Base-by-base conservation (phyloP, 2,797 vertebrate genomes). In the Anas capensis region DNA sequence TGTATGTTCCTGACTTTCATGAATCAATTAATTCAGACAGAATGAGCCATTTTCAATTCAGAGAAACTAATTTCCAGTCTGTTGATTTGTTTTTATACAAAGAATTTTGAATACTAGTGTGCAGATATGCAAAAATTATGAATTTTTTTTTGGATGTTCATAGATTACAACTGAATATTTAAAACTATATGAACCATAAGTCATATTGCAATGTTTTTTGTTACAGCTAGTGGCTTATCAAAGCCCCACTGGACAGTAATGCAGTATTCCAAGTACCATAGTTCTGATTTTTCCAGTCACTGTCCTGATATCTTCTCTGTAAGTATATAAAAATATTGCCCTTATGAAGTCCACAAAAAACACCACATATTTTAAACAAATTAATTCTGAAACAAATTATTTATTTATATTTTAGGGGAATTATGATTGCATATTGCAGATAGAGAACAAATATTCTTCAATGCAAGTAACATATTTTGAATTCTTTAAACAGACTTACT, bases 271-370 rank as follows among this genome's bases (percentile, higher is more conserved):
- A 94, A 94, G 38, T 94, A 91, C 7, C 58, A 44, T 80, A 93
- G 89, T 86, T 95, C 66, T 96, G 92, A 95, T 97, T 97, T 97
- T 97, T 97, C 90, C 73, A 93, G 69, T 93, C 92, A 95, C 33
- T 97, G 69, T 5, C 31, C 96, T 96, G 60, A 93, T 89, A 27
- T 46, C 91, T 61, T 61, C 42, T 94, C 8, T 90, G 53, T 88
- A 92, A 95, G 70, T 89, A 79, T 33, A 88, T 40, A 71, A 71
- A 96, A 96, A 86, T 53, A 72, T 58, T 94, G 81, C 38, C 78
- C 77, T 33, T 76, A 77, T 10, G 81, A 92, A 94, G 79, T 79
- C 40, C 70, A 88, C 86, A 86, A 93, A 92, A 72, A 77, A 3
- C n/a, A 60, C 40, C 14, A 82, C 68, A 53, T 61, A 72, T 91